These are phyloP conservation scores for Australoheros facetus DNA, from an alignment of 2,797 vertebrate species.

Conservation along the genomic window DNA sequence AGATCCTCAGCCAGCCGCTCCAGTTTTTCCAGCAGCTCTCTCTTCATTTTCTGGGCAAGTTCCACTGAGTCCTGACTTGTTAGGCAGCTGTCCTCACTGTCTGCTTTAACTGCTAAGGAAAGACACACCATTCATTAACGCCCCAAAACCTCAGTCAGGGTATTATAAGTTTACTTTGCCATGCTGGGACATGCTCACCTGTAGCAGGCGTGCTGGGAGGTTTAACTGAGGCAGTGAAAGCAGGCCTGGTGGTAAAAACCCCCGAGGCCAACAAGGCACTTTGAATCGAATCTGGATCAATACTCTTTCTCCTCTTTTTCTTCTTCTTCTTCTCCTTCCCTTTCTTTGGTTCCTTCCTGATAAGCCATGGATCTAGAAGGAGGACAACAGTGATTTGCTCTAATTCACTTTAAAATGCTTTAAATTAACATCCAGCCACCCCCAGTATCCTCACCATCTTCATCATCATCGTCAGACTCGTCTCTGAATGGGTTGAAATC, in stretches of 20 bases:
- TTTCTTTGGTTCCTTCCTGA: constrained; percentile 98
- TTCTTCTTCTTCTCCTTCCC: constrained; percentile 90
- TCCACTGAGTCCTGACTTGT: constrained; percentile 98
- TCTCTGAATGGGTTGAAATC: constrained; percentile 98
- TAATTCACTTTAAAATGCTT: not conserved
- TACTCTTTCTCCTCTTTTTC: constrained; percentile 90
- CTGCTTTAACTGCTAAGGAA: constrained; percentile 70
- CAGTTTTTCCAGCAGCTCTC: constrained; percentile 89
- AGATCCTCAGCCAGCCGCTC: constrained; percentile 91
- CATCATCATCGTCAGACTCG: constrained; percentile 93
- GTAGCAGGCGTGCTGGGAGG: constrained; percentile 67
- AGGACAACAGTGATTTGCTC: not conserved
- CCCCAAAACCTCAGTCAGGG: not conserved
- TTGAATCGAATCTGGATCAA: constrained; percentile 99
- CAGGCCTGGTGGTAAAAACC: constrained; percentile 91
- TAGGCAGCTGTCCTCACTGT: constrained; percentile 83
- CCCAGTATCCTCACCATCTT: constrained; percentile 86
- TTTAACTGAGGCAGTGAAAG: constrained; percentile 87
- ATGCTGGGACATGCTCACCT: constrained; percentile 49
- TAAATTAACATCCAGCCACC: too few species aligned
- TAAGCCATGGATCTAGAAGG: constrained; percentile 92
- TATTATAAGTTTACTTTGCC: not conserved
- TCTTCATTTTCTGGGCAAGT: constrained; percentile 96
- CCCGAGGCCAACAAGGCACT: constrained; percentile 99
- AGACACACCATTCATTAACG: not conserved